Base-by-base conservation (phyloP, 2,888 invertebrate species). In the Lathronympha strigana region DNA sequence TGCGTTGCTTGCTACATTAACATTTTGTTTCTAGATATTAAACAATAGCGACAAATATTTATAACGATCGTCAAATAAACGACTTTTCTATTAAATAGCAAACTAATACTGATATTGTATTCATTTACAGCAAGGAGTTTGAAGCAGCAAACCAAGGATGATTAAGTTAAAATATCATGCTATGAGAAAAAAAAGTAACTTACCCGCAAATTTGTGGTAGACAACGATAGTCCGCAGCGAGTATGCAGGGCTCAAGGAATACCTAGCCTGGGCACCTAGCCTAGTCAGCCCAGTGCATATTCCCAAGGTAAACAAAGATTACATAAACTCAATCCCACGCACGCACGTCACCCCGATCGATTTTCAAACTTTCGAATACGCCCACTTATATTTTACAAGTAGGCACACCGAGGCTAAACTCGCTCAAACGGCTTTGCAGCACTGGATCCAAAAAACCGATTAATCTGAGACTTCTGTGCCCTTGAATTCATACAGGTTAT, bases 261-360 rank as follows among this genome's bases (percentile, higher is more conserved):
- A 75, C 75, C 73, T 76, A 76, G 78, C n/a, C 73, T 76, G 76
- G 78, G 13, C 80, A 81, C 77, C 72, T 76, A 77, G 74, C 75
- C 76, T 77, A 79, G 78, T 81, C 79, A 79, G 80, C 83, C 82
- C 83, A 81, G 86, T 90, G 89, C 90, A 90, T 88, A 87, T 88
- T 86, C 82, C 88, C 87, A 91, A 91, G 87, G 90, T 91, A 92
- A 92, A 92, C 91, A 92, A 92, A 90, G 86, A 90, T 92, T 91
- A 91, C 90, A 89, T 90, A 90, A 92, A 91, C 83, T 85, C 81
- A 90, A 90, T 89, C 90, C 90, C 88, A 92, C 90, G 90, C 89
- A 90, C 89, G 86, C 88, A 90, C 91, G 88, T 88, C 86, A 87
- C 86, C 64, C 88, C 88, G 81, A 92, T 92, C 91, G 91, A 91